Evolutionary conservation across 2,888 invertebrate genomes (phyloP).

Genomic region (Campoplex capitator): DNA sequence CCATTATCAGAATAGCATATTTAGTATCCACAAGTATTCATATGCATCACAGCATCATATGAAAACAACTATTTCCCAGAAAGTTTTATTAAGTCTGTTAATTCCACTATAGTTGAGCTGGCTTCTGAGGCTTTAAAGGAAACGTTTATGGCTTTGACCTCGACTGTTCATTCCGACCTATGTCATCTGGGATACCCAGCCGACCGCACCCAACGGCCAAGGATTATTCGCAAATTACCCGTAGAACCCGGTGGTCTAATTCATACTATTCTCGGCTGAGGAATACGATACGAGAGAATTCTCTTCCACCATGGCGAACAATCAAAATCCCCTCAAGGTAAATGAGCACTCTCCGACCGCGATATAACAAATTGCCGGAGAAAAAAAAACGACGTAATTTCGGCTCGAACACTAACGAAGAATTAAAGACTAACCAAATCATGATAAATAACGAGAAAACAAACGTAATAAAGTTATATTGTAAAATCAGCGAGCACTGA

Average conservation of each 20-base stretch:
- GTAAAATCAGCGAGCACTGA: constrained; percentile 34
- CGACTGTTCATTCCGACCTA: constrained; percentile 69
- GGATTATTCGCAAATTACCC: constrained; percentile 73
- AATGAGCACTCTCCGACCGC: constrained; percentile 30
- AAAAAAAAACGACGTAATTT: background rate
- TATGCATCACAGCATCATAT: constrained; percentile 10
- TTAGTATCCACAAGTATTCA: background rate
- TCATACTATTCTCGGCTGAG: constrained; percentile 65
- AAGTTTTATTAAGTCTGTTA: constrained; percentile 71
- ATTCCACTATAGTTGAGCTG: constrained; percentile 69
- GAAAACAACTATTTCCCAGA: constrained; percentile 45
- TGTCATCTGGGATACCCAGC: constrained; percentile 58
- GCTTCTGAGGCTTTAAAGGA: constrained; percentile 68
- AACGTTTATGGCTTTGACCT: constrained; percentile 72
- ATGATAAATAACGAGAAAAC: constrained; percentile 1
- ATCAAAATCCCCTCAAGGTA: constrained; percentile 60
- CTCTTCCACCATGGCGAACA: constrained; percentile 26
- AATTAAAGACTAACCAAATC: background rate
- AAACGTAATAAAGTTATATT: constrained; percentile 46
- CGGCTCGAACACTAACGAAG: background rate
- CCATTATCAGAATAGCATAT: background rate
- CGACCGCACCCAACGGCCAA: constrained; percentile 63
- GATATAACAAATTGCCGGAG: constrained; percentile 31
- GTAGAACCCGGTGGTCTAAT: constrained; percentile 67
- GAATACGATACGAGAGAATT: constrained; percentile 58